phyloP scores from a whole-genome alignment of 2,888 invertebrate species.

The Bhutanitis thaidina region DNA sequence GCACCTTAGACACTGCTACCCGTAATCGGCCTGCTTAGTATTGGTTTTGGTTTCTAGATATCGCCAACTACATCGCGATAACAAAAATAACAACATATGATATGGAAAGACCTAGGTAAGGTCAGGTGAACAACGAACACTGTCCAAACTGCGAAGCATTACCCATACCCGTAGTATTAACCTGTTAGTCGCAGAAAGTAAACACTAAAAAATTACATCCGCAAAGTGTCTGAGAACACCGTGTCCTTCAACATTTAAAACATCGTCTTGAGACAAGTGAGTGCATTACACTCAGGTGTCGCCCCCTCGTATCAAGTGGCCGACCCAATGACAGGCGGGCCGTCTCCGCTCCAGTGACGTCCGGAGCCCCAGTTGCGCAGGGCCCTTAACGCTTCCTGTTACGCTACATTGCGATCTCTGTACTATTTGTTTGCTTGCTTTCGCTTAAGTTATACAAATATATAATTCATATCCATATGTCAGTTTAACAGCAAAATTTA shows the following conservation, averaged over 20 bases:
- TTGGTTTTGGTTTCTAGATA: too few relatives aligned
- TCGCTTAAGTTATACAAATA: background rate
- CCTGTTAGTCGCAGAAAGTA: too few relatives aligned
- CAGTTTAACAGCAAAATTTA: too few relatives aligned
- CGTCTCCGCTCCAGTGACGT: slow-evolving; percentile 33
- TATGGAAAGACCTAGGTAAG: too few relatives aligned
- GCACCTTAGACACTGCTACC: too few relatives aligned
- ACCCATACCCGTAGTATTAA: too few relatives aligned
- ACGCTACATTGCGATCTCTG: slow-evolving; percentile 27
- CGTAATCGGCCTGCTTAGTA: too few relatives aligned
- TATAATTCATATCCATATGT: too few relatives aligned
- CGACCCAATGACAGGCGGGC: slow-evolving; percentile 16
- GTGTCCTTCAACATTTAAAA: slow-evolving; percentile 7
- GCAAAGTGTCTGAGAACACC: background rate
- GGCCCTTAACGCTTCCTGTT: slow-evolving; percentile 33
- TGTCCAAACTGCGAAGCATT: too few relatives aligned
- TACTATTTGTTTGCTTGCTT: slow-evolving; percentile 25
- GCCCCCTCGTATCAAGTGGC: slow-evolving; percentile 15
- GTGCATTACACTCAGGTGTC: slow-evolving; percentile 14
- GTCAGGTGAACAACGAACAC: too few relatives aligned
- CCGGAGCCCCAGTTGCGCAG: slow-evolving; percentile 35
- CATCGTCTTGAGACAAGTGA: slow-evolving; percentile 12
- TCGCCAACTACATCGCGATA: too few relatives aligned
- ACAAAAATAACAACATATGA: too few relatives aligned
- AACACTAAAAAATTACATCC: background rate